A percentile compares a stretch with the other conserved stretches of the same genome.
Evolutionary conservation across 2,797 vertebrate genomes (phyloP).

Genomic region (Anolis apletophallus): DNA sequence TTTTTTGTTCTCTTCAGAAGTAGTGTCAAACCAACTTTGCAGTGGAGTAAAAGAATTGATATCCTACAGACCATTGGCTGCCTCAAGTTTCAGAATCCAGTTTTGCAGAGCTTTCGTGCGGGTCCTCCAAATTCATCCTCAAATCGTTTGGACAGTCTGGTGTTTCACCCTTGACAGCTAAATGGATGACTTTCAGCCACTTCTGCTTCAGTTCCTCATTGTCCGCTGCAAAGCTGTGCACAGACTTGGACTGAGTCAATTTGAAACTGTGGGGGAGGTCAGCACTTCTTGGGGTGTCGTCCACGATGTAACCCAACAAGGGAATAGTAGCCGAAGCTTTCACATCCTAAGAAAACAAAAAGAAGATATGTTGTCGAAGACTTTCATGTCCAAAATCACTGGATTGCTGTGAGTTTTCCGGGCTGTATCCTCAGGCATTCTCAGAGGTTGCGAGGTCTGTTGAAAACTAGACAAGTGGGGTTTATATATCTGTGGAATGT

Average conservation of each 20-base stretch:
- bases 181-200: constrained; percentile 91
- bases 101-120: constrained; percentile 66
- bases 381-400: too few species aligned
- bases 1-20: constrained; percentile 41
- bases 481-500: too few species aligned
- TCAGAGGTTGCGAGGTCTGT: too few species aligned
- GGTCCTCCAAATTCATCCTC: constrained; percentile 64
- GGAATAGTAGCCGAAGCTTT: constrained; percentile 95
- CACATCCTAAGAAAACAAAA: constrained; percentile 85
- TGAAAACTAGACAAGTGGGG: too few species aligned
- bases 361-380: not conserved
- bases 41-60: not conserved
- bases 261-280: constrained; percentile 91
- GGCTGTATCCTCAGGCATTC: too few species aligned
- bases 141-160: constrained; percentile 74
- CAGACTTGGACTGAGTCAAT: constrained; percentile 93
- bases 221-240: constrained; percentile 93
- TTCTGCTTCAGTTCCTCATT: constrained; percentile 93
- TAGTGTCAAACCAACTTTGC: constrained; percentile 58
- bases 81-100: constrained; percentile 70
- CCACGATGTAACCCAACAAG: constrained; percentile 92
- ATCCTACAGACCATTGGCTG: constrained; percentile 30
- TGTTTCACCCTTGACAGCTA: constrained; percentile 91
- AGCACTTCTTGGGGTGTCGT: constrained; percentile 81
- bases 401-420: too few species aligned